These are phyloP conservation scores for Pituophis catenifer DNA, from an alignment of 2,113 vertebrate genomes.

Conservation along the genomic window DNA sequence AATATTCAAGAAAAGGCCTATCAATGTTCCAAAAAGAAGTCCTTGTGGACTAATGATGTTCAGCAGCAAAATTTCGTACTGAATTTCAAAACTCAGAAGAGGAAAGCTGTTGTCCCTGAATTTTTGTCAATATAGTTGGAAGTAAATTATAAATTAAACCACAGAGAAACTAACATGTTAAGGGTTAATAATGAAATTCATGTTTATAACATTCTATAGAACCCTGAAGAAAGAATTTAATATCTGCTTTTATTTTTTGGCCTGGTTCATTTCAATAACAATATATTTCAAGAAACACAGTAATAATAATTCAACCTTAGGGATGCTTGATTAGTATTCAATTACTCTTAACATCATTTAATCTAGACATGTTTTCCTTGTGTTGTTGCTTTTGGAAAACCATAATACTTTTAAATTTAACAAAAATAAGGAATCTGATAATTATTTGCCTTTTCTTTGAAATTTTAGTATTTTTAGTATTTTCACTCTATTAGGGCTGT, in stretches of 20 bases:
- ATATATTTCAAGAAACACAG: not conserved
- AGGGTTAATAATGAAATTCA: not conserved
- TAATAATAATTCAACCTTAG: not conserved
- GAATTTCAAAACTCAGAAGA: not conserved
- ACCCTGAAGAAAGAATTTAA: not conserved
- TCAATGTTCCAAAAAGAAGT: not conserved
- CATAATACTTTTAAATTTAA: not conserved
- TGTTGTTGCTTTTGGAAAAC: not conserved
- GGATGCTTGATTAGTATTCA: not conserved
- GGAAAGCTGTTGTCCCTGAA: not conserved
- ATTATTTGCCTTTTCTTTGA: conserved; percentile 28
- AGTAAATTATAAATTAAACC: not conserved
- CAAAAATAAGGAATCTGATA: not conserved
- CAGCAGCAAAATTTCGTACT: not conserved
- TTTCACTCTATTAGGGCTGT: not conserved
- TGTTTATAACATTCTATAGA: not conserved
- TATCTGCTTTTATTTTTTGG: not conserved
- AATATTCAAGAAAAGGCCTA: no score
- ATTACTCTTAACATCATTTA: not conserved
- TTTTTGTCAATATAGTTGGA: not conserved
- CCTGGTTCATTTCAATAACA: not conserved
- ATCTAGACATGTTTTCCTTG: not conserved
- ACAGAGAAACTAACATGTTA: not conserved
- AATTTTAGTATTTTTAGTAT: not conserved
- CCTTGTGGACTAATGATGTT: not conserved